A percentile compares a stretch with the other conserved stretches of the same genome.
Conservation (phyloP, 1,140 invertebrate genomes). For the Drosophila persimilis region DNA sequence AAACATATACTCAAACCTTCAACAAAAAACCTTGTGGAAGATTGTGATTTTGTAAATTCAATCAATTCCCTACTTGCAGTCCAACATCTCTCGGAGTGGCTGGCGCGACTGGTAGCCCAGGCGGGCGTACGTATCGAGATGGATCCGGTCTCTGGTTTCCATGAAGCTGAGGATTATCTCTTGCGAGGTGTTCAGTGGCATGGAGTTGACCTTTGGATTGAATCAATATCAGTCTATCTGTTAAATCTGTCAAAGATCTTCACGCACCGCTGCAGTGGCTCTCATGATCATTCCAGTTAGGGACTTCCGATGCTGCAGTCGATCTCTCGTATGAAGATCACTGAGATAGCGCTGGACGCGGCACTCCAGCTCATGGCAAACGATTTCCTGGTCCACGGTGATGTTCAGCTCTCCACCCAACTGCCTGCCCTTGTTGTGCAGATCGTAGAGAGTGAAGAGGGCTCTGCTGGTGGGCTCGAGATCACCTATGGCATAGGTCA, state of each 20-base stretch:
- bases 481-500: slow-evolving; percentile 45
- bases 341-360: slow-evolving; percentile 52
- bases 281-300: slow-evolving; percentile 61
- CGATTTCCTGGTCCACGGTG: slow-evolving; percentile 61
- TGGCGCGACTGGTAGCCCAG: slow-evolving; percentile 51
- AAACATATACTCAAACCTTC: slow-evolving; percentile 50
- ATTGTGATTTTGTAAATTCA: neutral
- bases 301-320: slow-evolving; percentile 58
- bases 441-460: slow-evolving; percentile 58
- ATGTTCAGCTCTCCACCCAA: slow-evolving; percentile 65
- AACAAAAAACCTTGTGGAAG: no score
- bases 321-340: slow-evolving; percentile 47
- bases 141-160: slow-evolving; percentile 19
- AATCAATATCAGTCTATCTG: neutral
- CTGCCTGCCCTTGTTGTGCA: slow-evolving; percentile 71
- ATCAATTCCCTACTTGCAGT: slow-evolving; percentile 51
- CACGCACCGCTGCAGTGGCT: slow-evolving; percentile 51
- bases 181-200: slow-evolving; percentile 35
- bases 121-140: slow-evolving; percentile 46
- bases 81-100: slow-evolving; percentile 52
- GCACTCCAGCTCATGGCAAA: slow-evolving; percentile 41
- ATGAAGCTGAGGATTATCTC: slow-evolving; percentile 39
- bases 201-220: slow-evolving; percentile 28
- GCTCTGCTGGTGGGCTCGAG: neutral
- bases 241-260: neutral